Evolutionary conservation across 2,888 invertebrate species (phyloP).

Genomic region (Troides aeacus): DNA sequence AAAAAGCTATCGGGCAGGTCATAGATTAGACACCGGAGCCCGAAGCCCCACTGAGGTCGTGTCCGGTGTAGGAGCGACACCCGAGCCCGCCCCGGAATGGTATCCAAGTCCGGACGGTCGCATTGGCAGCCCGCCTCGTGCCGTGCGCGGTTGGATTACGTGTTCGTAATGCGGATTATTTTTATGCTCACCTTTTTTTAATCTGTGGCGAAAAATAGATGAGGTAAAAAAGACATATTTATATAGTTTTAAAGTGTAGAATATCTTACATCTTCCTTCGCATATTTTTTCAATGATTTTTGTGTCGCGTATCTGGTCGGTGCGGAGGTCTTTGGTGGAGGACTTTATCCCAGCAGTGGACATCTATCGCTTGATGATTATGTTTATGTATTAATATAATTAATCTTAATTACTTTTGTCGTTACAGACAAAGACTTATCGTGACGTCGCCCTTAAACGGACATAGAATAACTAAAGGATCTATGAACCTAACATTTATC

Average conservation of each 20-base stretch:
- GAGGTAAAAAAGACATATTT: not conserved
- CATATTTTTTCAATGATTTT: too few relatives aligned
- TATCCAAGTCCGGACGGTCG: constrained; percentile 26
- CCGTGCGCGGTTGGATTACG: constrained; percentile 15
- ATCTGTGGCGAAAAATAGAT: not conserved
- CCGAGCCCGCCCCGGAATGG: constrained; percentile 36
- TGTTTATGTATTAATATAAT: too few relatives aligned
- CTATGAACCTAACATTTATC: too few relatives aligned
- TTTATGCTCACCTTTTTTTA: constrained; percentile 12
- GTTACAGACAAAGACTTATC: too few relatives aligned
- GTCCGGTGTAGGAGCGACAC: constrained; percentile 63
- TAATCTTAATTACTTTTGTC: too few relatives aligned
- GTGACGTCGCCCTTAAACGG: too few relatives aligned
- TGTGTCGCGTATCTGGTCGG: too few relatives aligned
- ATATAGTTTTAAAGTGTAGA: not conserved
- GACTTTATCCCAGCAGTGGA: too few relatives aligned
- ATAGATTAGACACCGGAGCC: constrained; percentile 63
- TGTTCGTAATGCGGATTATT: constrained; percentile 12
- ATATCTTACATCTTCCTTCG: not conserved
- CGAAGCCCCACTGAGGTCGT: constrained; percentile 67
- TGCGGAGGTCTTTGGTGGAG: too few relatives aligned
- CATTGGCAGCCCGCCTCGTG: constrained; percentile 23
- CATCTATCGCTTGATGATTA: too few relatives aligned
- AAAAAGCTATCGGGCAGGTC: constrained; percentile 39
- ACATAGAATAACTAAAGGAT: too few relatives aligned